Evolutionary conservation across 64 coral and sea anemone species (phyloP), one percentile per base, ranked within the genome.

Genomic region (Catalaphyllia jardinei): DNA sequence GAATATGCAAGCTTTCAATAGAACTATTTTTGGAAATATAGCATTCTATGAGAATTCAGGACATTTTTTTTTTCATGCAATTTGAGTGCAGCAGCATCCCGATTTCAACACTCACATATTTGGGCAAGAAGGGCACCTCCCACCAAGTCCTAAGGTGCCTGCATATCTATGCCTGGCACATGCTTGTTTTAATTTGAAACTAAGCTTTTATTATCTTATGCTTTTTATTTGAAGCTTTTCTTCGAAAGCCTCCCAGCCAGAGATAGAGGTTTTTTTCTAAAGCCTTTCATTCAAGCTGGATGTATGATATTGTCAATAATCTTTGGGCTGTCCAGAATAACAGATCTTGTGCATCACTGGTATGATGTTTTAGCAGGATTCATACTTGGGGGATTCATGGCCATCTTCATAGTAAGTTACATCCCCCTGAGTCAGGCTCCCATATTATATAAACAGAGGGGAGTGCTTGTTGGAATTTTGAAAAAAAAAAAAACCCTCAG

Each of bases 321-420:
- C 35, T 62, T 86, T 54, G 90, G 90, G 51, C 59, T 92, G 4
- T 76, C 72, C 27, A 62, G 90, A 52, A 69, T 92, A 2, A 71
- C 51, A 67, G 80, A 86, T 24, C 62, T 72, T 14, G 77, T 64
- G 49, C 90, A 92, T 67, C 81, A 85, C 8, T 92, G 90, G 90
- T 39, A 67, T 28, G 90, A 92, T 61, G 60, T 92, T 12, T 46
- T 75, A 20, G 90, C 80, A 30, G 90, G 82, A 31, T 83, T 85
- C 19, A 4, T 86, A 27, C 72, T 92, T 24, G 90, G 90, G 0
- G 59, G 71, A 9, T 24, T 77, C n/a, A 62, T 78, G 10, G 90
- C 90, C 9, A 1, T 83, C 12, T 81, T 57, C 14, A 52, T 87
- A 42, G 90, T 92, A 71, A 54, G 90, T 67, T 16, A 11, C 20